These are phyloP conservation scores for Orientallactaga bullata DNA, from an alignment of 2,113 vertebrate species.

Conservation along the genomic window DNA sequence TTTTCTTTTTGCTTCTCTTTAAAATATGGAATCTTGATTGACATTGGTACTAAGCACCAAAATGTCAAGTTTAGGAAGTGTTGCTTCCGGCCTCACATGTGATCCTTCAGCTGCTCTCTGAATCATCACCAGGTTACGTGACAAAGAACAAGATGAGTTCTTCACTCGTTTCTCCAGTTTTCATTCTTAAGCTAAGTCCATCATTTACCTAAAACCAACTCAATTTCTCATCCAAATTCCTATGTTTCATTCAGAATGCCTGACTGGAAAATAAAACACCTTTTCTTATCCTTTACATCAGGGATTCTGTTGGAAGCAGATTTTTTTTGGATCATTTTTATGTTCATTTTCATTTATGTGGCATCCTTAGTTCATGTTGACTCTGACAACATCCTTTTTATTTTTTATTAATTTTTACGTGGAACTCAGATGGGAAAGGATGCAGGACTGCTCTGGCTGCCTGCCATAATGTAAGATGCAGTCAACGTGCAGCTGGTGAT, in stretches of 20 bases:
- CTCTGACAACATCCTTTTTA: constrained; percentile 29
- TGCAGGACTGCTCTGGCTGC: constrained; percentile 69
- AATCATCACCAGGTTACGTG: not conserved
- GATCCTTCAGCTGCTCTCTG: not conserved
- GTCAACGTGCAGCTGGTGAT: constrained; percentile 81
- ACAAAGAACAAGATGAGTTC: not conserved
- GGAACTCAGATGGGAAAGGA: constrained; percentile 70
- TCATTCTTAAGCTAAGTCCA: constrained; percentile 10
- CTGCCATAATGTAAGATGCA: constrained; percentile 76
- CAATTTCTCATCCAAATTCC: constrained; percentile 41
- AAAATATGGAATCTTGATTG: constrained; percentile 18
- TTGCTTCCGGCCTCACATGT: constrained; percentile 11
- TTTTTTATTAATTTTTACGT: constrained; percentile 75
- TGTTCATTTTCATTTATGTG: constrained; percentile 9
- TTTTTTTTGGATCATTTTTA: constrained; percentile 43
- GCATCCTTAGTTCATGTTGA: constrained; percentile 51
- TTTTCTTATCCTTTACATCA: constrained; percentile 28
- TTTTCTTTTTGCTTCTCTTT: constrained; percentile 7
- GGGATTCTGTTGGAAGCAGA: constrained; percentile 30
- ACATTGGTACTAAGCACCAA: not conserved
- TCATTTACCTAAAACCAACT: constrained; percentile 31
- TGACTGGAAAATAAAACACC: not conserved
- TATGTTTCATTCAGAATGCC: constrained; percentile 52
- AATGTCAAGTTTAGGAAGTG: constrained; percentile 2
- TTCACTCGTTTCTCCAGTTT: constrained; percentile 12